Evolutionary conservation across 1,140 invertebrate genomes (phyloP), one percentile per base, ranked within the genome.

Genomic region (Lepidurus apus): DNA sequence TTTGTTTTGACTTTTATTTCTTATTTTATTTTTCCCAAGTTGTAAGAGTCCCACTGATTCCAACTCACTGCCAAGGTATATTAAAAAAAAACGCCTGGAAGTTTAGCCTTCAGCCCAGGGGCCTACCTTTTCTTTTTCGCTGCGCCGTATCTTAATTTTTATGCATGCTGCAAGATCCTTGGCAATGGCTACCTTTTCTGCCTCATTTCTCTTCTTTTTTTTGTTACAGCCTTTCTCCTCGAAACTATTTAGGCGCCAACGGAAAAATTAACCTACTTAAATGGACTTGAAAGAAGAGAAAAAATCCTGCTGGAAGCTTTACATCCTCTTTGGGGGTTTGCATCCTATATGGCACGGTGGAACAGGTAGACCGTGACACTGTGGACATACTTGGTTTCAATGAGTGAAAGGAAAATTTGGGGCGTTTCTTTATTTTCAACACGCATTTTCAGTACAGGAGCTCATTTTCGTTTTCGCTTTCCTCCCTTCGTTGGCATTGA

Each of bases 321-420:
- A 65, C 53, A 65, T 65, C 53, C 53, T 65, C n/a, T 65, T 65
- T 65, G 53, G 8, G 1, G 53, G 17, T 65, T 65, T 65, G 53
- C 53, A 65, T 21, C 53, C 53, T 65, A 65, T 21, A 65, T 7
- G 53, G 13, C 53, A 13, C 21, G 21, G 9, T 65, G n/a, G 13
- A 17, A 65, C 53, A 65, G 53, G 53, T 17, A 65, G 53, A 65
- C 53, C 53, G 13, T 65, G 53, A 65, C 53, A 65, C 21, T 65
- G 53, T 65, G 53, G 53, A 17, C 45, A 10, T n/a, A n/a, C 21
- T 65, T 65, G 17, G 8, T 21, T 13, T 65, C 53, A 13, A 17
- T 65, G 53, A 65, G 53, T 65, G 53, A 65, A 65, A 65, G 53
- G 53, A n/a, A 65, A 65, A 65, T 21, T 65, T 21, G 53, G 53